Conservation (phyloP, 2,797 vertebrate genomes). For the Gymnodraco acuticeps region DNA sequence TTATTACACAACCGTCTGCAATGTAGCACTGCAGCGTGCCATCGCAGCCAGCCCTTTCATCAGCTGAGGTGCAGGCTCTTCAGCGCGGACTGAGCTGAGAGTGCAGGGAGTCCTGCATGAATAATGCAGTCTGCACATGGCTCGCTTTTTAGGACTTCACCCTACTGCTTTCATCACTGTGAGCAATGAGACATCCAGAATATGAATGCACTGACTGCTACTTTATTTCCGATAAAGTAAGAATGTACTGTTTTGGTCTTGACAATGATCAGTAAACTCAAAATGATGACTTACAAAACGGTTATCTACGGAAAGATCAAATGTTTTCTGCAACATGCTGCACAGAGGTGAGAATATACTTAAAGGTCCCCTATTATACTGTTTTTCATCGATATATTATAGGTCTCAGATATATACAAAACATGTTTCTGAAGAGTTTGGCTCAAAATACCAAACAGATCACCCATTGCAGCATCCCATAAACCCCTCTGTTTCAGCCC, state of each 20-base stretch:
- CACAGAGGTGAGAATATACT: no score
- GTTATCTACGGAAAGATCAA: not conserved
- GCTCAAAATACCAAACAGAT: no score
- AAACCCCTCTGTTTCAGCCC: no score
- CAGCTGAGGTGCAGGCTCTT: conserved; percentile 65
- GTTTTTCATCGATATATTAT: no score
- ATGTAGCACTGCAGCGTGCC: conserved; percentile 52
- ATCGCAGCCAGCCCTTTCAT: conserved; percentile 65
- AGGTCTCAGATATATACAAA: no score
- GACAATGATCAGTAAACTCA: not conserved
- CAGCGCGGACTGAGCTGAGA: conserved; percentile 49
- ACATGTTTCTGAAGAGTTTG: no score
- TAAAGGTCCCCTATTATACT: no score
- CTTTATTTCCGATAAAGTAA: not conserved
- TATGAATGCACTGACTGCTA: not conserved
- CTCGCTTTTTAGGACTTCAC: conserved; percentile 57
- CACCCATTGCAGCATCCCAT: no score
- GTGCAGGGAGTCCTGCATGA: conserved; percentile 64
- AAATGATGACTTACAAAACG: not conserved
- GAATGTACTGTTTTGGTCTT: not conserved
- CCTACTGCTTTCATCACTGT: conserved; percentile 35
- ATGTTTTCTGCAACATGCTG: not conserved
- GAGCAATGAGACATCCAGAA: conserved; percentile 14
- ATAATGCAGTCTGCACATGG: conserved; percentile 74
- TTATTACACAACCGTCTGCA: conserved; percentile 71